Base-by-base conservation (phyloP, 2,797 vertebrate species). In the Rhodeus uyekii region DNA sequence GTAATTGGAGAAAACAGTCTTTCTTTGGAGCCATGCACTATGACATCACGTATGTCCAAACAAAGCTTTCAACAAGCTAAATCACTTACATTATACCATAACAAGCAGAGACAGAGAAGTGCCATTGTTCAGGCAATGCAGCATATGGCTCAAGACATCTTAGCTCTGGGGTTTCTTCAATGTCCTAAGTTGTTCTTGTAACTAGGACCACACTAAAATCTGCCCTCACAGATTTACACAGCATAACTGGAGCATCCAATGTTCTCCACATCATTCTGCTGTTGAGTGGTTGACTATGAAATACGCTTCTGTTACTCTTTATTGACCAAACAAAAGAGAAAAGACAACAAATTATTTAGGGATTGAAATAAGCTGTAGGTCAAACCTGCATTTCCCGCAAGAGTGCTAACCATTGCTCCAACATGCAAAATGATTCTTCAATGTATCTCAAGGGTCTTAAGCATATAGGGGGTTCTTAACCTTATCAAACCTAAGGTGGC, bases 101-200 rank as follows among this genome's bases (percentile, higher is more conserved):
- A 75, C 72, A 58, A 75, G 53, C 53, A 55, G 50, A 39, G 46
- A 72, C 69, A 53, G 14, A 65, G 8, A 53, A 12, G 72, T 27
- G 50, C n/a, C 1, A 2, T 18, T 8, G 1, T 36, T 12, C 29
- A 36, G 46, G 29, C 46, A 73, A 14, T 19, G 53, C 46, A n/a
- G 12, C 46, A 73, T 73, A 53, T 53, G 71, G 29, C 19, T 53
- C 19, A 53, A 53, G 72, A 58, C n/a, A 58, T 58, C 36, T 58
- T 75, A 27, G 72, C 50, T 39, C 34, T 58, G 34, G 72, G 46
- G 50, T 24, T 55, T 27, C 72, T 75, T 75, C 14, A 75, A 18
- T 58, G 50, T 75, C 34, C 14, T 1, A 27, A 39, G n/a, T 58
- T 74, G 50, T 58, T 75, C 53, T 75, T 27, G 34, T 39, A 75